Conservation (phyloP, 2,113 vertebrate genomes). For the Mastomys coucha region DNA sequence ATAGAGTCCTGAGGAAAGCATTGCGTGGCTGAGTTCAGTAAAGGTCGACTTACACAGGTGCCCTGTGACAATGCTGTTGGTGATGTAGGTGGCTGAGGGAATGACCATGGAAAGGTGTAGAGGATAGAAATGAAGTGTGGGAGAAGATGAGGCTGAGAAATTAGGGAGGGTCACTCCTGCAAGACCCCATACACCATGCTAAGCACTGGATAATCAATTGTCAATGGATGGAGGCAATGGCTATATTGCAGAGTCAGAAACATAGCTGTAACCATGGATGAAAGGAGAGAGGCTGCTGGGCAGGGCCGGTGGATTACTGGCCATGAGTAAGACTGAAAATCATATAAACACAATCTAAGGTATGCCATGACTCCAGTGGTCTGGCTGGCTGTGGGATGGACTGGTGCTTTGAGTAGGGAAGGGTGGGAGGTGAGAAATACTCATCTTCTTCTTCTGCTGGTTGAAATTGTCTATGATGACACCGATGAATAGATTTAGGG, state of each 20-base stretch:
- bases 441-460: slow-evolving; percentile 99
- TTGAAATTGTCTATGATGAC: slow-evolving; percentile 99
- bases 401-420: background rate
- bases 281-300: background rate
- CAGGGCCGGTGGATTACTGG: background rate
- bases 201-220: background rate
- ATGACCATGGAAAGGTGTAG: background rate
- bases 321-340: background rate
- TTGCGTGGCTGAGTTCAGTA: background rate
- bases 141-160: background rate
- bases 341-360: background rate
- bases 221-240: background rate
- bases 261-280: background rate
- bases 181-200: background rate
- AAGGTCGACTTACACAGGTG: background rate
- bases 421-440: slow-evolving; percentile 85
- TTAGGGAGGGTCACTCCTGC: background rate
- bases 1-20: background rate
- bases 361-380: background rate
- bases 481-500: slow-evolving; percentile 98
- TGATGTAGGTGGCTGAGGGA: background rate
- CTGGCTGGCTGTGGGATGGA: background rate
- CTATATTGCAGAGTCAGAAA: background rate
- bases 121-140: background rate
- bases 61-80: background rate